Evolutionary conservation across 2,888 invertebrate genomes (phyloP).

Genomic region (Lasioglossum oenotherae): DNA sequence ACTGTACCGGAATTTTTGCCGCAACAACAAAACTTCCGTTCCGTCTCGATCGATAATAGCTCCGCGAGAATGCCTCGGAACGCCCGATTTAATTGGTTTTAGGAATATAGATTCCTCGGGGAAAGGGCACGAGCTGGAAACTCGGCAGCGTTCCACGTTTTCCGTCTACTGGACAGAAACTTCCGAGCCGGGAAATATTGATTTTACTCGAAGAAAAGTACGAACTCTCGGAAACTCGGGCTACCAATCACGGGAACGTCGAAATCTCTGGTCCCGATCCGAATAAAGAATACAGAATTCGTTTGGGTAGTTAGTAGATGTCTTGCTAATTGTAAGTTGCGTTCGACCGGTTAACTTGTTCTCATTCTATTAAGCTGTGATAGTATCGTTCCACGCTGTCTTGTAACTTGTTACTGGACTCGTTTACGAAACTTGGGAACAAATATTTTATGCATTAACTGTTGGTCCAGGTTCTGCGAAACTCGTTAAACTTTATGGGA

Average conservation of each 20-base stretch:
- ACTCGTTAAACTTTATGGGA: not conserved
- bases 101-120: not conserved
- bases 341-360: not conserved
- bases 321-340: not conserved
- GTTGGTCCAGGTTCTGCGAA: not conserved
- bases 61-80: not conserved
- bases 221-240: not conserved
- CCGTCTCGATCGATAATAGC: conserved; percentile 6
- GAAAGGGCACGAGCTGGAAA: conserved; percentile 8
- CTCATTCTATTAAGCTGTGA: not conserved
- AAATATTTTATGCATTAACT: not conserved
- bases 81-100: conserved; percentile 17
- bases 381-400: not conserved
- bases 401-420: not conserved
- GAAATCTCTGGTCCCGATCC: not conserved
- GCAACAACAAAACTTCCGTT: not conserved
- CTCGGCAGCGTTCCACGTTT: conserved; percentile 13
- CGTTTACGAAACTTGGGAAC: not conserved
- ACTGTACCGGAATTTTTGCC: not conserved
- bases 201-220: conserved; percentile 1
- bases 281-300: not conserved
- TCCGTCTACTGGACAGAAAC: conserved; percentile 14
- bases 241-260: conserved; percentile 4
- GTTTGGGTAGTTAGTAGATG: not conserved
- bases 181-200: conserved; percentile 28